These are phyloP conservation scores for Aegypius monachus DNA, from an alignment of 2,113 vertebrate genomes.

Conservation along the genomic window DNA sequence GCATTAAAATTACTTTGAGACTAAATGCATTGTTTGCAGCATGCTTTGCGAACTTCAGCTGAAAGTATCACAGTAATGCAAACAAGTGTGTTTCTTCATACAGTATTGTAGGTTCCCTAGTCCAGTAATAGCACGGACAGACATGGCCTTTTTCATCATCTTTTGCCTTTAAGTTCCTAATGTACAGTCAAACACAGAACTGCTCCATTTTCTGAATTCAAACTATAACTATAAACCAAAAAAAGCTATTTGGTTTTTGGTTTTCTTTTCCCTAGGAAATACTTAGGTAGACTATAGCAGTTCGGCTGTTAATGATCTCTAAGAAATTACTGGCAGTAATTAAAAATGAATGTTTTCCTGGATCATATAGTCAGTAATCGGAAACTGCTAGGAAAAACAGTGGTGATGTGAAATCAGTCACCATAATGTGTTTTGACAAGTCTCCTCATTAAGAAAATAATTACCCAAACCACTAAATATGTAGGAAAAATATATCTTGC, in stretches of 20 bases:
- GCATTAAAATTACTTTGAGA: neutral
- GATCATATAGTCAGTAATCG: neutral
- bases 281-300: neutral
- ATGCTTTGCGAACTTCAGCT: neutral
- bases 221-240: neutral
- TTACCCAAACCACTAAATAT: constrained; percentile 53
- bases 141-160: neutral
- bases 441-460: constrained; percentile 51
- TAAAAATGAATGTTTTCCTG: neutral
- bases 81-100: neutral
- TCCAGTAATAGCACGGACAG: neutral
- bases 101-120: neutral
- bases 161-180: neutral
- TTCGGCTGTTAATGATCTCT: neutral
- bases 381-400: constrained; percentile 18
- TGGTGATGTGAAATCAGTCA: neutral
- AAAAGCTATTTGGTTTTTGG: neutral
- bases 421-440: constrained; percentile 48
- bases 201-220: neutral
- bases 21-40: neutral
- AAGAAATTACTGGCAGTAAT: constrained; percentile 24
- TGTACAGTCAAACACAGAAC: neutral
- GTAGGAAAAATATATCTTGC: constrained; percentile 6
- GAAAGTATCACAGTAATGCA: neutral
- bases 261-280: neutral